Evolutionary conservation across 2,888 invertebrate genomes (phyloP).

Genomic region (Drosophila hamatofila): DNA sequence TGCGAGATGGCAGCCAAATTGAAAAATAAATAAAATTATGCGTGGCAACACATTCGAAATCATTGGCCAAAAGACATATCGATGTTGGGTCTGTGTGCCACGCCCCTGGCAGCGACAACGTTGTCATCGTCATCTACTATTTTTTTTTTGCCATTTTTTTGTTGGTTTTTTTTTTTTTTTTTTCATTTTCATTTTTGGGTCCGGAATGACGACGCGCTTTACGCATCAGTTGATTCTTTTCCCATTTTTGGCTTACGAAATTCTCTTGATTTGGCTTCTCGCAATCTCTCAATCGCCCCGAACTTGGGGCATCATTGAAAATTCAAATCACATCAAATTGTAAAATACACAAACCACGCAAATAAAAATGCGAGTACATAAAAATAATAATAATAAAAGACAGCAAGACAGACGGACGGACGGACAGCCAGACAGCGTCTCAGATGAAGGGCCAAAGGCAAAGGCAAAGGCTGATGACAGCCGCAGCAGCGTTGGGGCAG

Average conservation of each 20-base stretch:
- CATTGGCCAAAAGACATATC: slow-evolving; percentile 60
- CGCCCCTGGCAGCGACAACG: slow-evolving; percentile 29
- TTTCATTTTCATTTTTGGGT: slow-evolving; percentile 7
- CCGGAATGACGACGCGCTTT: slow-evolving; percentile 43
- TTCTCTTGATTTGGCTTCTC: slow-evolving; percentile 59
- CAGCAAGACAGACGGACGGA: neutral
- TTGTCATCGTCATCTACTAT: slow-evolving; percentile 39
- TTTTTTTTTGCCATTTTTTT: too few species aligned
- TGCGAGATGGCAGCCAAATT: slow-evolving; percentile 56
- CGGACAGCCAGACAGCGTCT: slow-evolving; percentile 4
- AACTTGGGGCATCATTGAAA: slow-evolving; percentile 66
- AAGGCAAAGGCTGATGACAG: slow-evolving; percentile 1
- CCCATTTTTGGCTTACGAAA: slow-evolving; percentile 44
- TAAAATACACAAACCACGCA: slow-evolving; percentile 75
- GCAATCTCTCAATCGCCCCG: slow-evolving; percentile 20
- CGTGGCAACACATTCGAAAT: slow-evolving; percentile 68
- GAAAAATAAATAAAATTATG: slow-evolving; percentile 80
- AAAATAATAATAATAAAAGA: slow-evolving; percentile 71
- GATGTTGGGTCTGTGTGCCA: slow-evolving; percentile 26
- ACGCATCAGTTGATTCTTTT: slow-evolving; percentile 53
- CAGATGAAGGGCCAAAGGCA: slow-evolving; percentile 13
- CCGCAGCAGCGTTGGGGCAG: neutral
- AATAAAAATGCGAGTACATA: slow-evolving; percentile 76
- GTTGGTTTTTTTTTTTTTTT: neutral
- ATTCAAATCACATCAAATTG: slow-evolving; percentile 80